Evolutionary conservation across 2,888 invertebrate genomes (phyloP).

Genomic region (Drosophila neotestacea): DNA sequence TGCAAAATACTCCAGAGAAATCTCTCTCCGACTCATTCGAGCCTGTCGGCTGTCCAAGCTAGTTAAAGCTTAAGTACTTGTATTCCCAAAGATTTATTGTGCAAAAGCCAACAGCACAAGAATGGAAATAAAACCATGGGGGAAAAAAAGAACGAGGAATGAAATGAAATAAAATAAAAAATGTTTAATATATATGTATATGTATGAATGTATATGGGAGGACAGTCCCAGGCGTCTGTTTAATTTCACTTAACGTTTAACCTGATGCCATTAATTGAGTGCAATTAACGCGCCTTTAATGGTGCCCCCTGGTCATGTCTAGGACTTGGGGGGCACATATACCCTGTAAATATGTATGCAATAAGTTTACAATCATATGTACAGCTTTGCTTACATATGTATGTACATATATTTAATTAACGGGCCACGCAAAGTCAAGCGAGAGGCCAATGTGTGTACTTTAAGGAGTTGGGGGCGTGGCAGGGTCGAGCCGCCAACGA

Average conservation of each 20-base stretch:
- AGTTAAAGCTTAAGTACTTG: constrained; percentile 55
- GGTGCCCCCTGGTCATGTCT: constrained; percentile 46
- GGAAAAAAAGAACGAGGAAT: constrained; percentile 15
- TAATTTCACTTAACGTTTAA: constrained; percentile 80
- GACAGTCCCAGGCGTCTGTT: constrained; percentile 67
- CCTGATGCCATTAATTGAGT: constrained; percentile 79
- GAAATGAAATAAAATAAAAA: constrained; percentile 20
- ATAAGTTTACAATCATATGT: constrained; percentile 16
- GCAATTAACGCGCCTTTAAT: constrained; percentile 78
- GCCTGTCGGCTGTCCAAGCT: constrained; percentile 18
- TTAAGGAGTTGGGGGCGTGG: not conserved
- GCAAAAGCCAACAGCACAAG: constrained; percentile 7
- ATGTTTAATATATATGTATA: constrained; percentile 23
- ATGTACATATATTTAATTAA: constrained; percentile 69
- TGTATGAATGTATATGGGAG: constrained; percentile 8
- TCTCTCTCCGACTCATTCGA: constrained; percentile 5
- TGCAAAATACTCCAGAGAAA: constrained; percentile 22
- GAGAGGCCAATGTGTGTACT: not conserved
- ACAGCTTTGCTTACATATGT: constrained; percentile 51
- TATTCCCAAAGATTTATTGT: constrained; percentile 59
- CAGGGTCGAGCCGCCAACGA: constrained; percentile 51
- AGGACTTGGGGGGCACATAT: constrained; percentile 3
- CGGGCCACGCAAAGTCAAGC: constrained; percentile 60
- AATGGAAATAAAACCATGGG: not conserved
- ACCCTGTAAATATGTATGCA: constrained; percentile 17